Conservation (phyloP, 2,888 invertebrate species). For the Agonopterix heracliana region DNA sequence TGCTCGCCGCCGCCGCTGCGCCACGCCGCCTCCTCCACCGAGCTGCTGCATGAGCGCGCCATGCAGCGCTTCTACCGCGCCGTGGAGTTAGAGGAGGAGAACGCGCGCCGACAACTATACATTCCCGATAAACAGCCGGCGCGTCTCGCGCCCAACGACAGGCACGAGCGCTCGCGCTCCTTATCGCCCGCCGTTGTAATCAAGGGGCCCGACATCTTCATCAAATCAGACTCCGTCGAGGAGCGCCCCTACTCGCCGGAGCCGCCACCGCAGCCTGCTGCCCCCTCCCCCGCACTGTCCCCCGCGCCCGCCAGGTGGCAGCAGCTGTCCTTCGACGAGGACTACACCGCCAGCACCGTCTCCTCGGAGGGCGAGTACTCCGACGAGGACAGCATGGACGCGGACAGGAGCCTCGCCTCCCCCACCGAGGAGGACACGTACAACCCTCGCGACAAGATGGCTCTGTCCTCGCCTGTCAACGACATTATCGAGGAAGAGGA, state of each 20-base stretch:
- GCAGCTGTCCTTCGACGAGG: constrained; percentile 72
- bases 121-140: too few species aligned
- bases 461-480: constrained; percentile 36
- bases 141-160: too few species aligned
- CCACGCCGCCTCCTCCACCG: constrained; percentile 87
- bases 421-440: constrained; percentile 80
- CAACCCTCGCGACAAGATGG: constrained; percentile 77
- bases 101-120: neutral
- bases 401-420: constrained; percentile 40
- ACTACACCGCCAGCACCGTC: constrained; percentile 79
- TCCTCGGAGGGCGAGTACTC: constrained; percentile 68
- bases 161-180: neutral
- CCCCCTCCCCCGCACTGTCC: too few species aligned
- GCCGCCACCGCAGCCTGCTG: too few species aligned
- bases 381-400: constrained; percentile 58
- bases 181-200: neutral
- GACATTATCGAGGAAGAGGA: constrained; percentile 48
- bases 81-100: constrained; percentile 82
- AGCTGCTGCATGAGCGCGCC: constrained; percentile 87
- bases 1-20: constrained; percentile 75
- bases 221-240: constrained; percentile 53
- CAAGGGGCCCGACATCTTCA: constrained; percentile 37
- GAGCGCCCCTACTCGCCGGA: constrained; percentile 9
- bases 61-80: constrained; percentile 89
- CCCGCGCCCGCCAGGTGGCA: constrained; percentile 50